These are phyloP conservation scores for Ferrisia virgata DNA, from an alignment of 2,888 invertebrate species.

Conservation along the genomic window DNA sequence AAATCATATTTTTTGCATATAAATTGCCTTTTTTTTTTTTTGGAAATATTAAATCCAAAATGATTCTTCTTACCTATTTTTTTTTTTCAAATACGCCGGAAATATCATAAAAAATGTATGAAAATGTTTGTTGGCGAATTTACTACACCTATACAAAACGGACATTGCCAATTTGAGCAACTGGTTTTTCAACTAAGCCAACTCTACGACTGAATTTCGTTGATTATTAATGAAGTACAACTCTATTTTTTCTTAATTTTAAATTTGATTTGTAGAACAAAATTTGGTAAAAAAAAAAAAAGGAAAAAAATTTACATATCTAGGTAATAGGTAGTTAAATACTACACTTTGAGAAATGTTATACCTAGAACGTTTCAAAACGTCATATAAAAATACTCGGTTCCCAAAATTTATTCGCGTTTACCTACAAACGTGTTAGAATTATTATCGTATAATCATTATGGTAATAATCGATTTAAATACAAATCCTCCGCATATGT, in stretches of 20 bases:
- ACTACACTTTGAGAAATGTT: neutral
- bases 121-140: neutral
- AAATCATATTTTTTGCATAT: too few species aligned
- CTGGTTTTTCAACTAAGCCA: slow-evolving; percentile 13
- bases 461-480: neutral
- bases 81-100: too few species aligned
- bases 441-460: neutral
- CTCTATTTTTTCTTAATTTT: too few species aligned
- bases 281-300: neutral
- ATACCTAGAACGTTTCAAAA: neutral
- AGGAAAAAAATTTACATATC: neutral
- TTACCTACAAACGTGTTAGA: neutral
- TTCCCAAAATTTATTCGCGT: neutral
- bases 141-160: neutral
- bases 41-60: too few species aligned
- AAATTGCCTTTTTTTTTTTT: too few species aligned
- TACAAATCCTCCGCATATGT: neutral
- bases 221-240: neutral
- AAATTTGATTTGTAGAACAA: neutral
- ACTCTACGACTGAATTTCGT: neutral
- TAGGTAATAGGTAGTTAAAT: too few species aligned
- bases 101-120: too few species aligned
- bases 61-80: too few species aligned
- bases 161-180: neutral
- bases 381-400: neutral